phyloP scores from a whole-genome alignment of 2,888 invertebrate species.

The Leptopterna dolabrata region DNA sequence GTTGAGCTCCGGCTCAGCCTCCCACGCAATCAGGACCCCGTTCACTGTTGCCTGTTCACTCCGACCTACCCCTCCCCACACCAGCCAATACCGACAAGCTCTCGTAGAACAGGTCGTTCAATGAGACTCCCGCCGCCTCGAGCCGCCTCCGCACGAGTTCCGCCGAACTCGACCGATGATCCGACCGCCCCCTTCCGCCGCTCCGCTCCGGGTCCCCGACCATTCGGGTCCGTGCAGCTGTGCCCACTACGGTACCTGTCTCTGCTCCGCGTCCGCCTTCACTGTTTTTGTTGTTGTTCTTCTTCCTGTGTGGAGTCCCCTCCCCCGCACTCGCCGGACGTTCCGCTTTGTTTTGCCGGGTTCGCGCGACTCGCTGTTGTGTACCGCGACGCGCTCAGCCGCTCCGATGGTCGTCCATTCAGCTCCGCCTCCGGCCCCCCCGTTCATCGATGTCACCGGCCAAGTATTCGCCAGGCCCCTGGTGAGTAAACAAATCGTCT shows the following conservation, averaged over 20 bases:
- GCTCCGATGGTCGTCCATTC: conserved; percentile 8
- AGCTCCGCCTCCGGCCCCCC: conserved; percentile 39
- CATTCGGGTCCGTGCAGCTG: conserved; percentile 29
- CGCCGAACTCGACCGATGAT: conserved; percentile 45
- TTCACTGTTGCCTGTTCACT: neutral
- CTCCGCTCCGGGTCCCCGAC: neutral
- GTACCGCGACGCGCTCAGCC: neutral
- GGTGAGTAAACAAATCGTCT: conserved; percentile 49
- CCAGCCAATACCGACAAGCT: neutral
- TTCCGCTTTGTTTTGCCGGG: neutral
- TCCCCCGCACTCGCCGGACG: too few relatives aligned
- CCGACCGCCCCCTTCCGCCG: neutral
- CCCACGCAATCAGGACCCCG: conserved; percentile 16
- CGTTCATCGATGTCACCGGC: conserved; percentile 51
- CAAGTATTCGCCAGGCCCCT: conserved; percentile 50
- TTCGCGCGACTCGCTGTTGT: too few relatives aligned
- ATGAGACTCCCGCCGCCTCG: conserved; percentile 19
- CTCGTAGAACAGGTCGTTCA: conserved; percentile 53
- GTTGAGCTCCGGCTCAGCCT: neutral
- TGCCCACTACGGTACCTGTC: conserved; percentile 28
- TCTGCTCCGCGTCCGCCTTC: conserved; percentile 14
- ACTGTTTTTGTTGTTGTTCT: conserved; percentile 10
- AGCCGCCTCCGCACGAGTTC: conserved; percentile 2
- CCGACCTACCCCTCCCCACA: neutral
- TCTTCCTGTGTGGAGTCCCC: neutral